phyloP scores from a whole-genome alignment of 2,888 invertebrate species.

The Drosophila eohydei region DNA sequence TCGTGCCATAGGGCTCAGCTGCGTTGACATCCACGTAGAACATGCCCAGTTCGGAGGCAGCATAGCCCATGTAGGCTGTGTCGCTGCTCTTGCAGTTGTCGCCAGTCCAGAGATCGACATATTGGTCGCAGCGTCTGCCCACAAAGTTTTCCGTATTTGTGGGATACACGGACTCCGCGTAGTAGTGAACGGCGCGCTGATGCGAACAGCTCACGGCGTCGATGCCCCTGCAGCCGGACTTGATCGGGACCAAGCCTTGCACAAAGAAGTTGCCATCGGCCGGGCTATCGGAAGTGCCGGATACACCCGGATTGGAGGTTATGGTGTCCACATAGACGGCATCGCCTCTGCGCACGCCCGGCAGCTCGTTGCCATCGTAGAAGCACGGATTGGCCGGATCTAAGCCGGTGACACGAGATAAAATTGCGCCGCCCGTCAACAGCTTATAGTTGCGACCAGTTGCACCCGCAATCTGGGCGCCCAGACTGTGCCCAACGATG shows the following conservation, averaged over 20 bases:
- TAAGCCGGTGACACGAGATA: constrained; percentile 9
- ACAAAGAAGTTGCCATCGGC: constrained; percentile 16
- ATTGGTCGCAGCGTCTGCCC: constrained; percentile 1
- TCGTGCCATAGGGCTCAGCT: constrained; percentile 5
- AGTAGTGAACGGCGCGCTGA: constrained; percentile 18
- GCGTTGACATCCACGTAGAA: constrained; percentile 18
- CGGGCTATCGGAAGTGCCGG: constrained; percentile 1
- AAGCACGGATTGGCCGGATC: constrained; percentile 22
- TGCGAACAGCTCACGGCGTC: neutral
- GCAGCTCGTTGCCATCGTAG: constrained; percentile 20
- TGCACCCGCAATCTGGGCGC: constrained; percentile 13
- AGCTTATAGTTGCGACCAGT: constrained; percentile 9
- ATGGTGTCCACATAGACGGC: constrained; percentile 13
- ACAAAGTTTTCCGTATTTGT: constrained; percentile 5
- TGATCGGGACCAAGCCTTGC: neutral
- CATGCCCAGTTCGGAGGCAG: neutral
- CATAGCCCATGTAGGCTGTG: constrained; percentile 10
- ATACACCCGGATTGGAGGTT: constrained; percentile 1
- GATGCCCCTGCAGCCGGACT: constrained; percentile 5
- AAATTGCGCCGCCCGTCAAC: constrained; percentile 1
- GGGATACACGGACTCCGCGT: constrained; percentile 13
- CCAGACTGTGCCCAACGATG: constrained; percentile 10
- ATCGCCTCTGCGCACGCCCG: constrained; percentile 17
- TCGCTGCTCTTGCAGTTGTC: neutral
- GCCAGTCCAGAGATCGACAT: constrained; percentile 19